These are phyloP conservation scores for Rhombomys opimus DNA, from an alignment of 2,113 vertebrate species.

Conservation along the genomic window DNA sequence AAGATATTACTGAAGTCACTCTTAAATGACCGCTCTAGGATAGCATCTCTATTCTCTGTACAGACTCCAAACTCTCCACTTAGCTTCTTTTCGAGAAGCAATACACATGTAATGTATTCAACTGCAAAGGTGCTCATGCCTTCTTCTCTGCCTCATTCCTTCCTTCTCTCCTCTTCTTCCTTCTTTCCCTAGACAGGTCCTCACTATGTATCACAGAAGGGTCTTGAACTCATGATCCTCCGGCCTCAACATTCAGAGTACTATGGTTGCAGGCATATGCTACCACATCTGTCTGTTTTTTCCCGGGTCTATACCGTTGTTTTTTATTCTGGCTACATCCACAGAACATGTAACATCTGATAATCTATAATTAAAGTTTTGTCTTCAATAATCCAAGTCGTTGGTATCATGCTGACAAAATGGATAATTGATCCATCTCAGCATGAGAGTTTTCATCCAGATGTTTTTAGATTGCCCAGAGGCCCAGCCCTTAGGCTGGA, in stretches of 20 bases:
- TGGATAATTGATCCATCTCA: slow-evolving; percentile 1
- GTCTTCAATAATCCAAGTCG: slow-evolving; percentile 28
- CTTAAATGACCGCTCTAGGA: neutral
- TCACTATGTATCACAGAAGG: neutral
- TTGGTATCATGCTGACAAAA: slow-evolving; percentile 43
- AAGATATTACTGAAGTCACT: neutral
- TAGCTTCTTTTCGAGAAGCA: neutral
- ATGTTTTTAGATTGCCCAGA: slow-evolving; percentile 57
- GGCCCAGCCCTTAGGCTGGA: neutral
- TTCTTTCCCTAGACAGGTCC: neutral
- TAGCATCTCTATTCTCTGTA: neutral
- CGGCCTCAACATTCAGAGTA: neutral
- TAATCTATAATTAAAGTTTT: slow-evolving; percentile 29
- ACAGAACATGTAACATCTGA: neutral
- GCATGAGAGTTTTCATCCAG: neutral
- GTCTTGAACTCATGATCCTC: neutral
- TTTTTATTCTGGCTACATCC: neutral
- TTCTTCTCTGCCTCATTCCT: neutral
- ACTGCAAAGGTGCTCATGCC: neutral
- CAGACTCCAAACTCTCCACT: slow-evolving; percentile 36
- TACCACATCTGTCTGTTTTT: neutral
- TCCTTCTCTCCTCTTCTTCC: neutral
- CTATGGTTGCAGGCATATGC: neutral
- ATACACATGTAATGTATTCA: neutral
- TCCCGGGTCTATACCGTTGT: neutral